These are phyloP conservation scores for Channa argus DNA, from an alignment of 2,113 vertebrate genomes.

Conservation along the genomic window DNA sequence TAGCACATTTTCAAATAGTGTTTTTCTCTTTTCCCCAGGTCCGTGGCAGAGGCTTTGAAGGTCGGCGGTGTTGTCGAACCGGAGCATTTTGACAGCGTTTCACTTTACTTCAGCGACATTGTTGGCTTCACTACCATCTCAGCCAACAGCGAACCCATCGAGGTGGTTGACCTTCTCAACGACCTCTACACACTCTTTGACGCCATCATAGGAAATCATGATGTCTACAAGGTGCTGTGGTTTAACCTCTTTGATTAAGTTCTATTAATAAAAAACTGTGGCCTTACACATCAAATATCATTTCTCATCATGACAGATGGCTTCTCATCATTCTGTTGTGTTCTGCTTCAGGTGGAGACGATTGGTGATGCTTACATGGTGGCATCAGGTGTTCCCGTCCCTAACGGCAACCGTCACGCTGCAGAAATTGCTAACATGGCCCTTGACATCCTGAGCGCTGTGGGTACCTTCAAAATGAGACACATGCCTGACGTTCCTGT, in stretches of 20 bases:
- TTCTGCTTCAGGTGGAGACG: constrained; percentile 82
- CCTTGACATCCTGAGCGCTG: constrained; percentile 86
- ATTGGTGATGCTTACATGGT: constrained; percentile 89
- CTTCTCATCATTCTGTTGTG: background rate
- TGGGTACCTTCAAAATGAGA: constrained; percentile 87
- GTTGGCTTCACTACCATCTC: constrained; percentile 88
- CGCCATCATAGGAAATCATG: constrained; percentile 85
- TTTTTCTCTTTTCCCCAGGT: constrained; percentile 63
- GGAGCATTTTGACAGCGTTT: constrained; percentile 83
- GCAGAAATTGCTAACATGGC: constrained; percentile 88
- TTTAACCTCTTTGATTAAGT: too few relatives aligned
- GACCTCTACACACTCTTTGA: constrained; percentile 87
- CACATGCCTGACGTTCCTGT: constrained; percentile 87
- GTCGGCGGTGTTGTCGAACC: constrained; percentile 81
- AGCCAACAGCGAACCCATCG: constrained; percentile 86
- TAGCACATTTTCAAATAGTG: too few relatives aligned
- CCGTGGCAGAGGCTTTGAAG: constrained; percentile 84
- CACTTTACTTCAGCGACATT: constrained; percentile 88
- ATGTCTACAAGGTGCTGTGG: constrained; percentile 85
- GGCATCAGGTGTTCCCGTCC: constrained; percentile 83
- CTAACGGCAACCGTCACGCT: constrained; percentile 82
- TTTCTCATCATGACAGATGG: too few relatives aligned
- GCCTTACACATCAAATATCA: background rate
- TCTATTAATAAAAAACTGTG: too few relatives aligned
- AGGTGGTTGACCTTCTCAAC: constrained; percentile 88